These are phyloP conservation scores for Catagonus wagneri DNA, from an alignment of 2,113 vertebrate genomes.

Conservation along the genomic window DNA sequence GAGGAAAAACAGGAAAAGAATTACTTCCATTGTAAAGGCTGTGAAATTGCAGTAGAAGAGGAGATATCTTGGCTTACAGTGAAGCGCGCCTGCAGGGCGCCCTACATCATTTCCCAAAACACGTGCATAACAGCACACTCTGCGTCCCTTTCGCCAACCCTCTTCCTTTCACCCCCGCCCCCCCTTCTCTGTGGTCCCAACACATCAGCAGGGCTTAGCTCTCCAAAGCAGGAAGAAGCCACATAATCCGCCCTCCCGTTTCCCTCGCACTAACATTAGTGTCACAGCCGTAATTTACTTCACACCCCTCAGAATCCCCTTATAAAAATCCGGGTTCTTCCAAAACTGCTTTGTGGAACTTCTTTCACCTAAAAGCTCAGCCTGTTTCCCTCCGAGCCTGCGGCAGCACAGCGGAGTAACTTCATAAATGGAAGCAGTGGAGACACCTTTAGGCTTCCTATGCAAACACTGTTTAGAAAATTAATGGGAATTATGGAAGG, in stretches of 20 bases:
- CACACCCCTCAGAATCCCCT: background rate
- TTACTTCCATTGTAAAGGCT: background rate
- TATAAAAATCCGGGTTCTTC: constrained; percentile 34
- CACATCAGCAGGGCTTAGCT: background rate
- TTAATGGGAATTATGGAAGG: constrained; percentile 59
- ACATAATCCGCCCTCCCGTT: fast-evolving
- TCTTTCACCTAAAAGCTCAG: background rate
- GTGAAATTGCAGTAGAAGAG: background rate
- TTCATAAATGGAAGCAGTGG: background rate
- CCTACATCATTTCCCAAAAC: background rate
- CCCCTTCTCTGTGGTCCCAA: too few species aligned
- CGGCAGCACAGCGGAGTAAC: background rate
- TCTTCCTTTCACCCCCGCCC: background rate
- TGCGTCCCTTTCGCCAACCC: background rate
- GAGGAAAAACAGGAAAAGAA: background rate
- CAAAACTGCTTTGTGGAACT: constrained; percentile 15
- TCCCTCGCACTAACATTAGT: background rate
- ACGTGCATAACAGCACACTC: fast-evolving
- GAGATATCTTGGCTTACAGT: too few species aligned
- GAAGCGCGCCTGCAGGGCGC: too few species aligned
- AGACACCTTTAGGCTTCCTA: constrained; percentile 56
- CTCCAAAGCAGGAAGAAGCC: background rate
- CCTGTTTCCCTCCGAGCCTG: background rate
- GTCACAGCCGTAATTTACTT: background rate
- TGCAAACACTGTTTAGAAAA: constrained; percentile 49